phyloP scores from a whole-genome alignment of 2,113 vertebrate species.

The mouse (Mus musculus) region DNA sequence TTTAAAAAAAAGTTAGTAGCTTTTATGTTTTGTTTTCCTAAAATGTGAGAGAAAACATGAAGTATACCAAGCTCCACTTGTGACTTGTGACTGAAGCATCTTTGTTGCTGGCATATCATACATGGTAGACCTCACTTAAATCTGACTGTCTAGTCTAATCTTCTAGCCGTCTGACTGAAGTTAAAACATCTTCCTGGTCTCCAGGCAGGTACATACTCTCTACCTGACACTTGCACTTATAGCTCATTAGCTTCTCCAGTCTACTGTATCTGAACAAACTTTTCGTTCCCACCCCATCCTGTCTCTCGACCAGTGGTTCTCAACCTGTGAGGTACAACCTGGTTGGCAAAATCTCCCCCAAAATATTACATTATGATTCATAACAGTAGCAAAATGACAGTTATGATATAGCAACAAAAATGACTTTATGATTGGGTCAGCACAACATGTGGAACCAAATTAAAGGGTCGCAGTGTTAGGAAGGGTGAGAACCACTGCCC shows the following conservation, averaged over 20 bases:
- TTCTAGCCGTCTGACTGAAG: background rate
- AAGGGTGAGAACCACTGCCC: background rate
- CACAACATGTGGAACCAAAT: background rate
- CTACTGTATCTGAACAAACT: background rate
- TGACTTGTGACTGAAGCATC: background rate
- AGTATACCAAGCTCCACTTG: background rate
- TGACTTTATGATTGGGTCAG: background rate
- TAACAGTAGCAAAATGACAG: background rate
- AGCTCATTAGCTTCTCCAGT: background rate
- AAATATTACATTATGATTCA: background rate
- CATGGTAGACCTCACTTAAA: background rate
- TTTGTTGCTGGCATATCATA: background rate
- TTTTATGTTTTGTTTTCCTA: constrained; percentile 16
- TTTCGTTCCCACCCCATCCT: background rate
- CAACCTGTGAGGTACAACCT: background rate
- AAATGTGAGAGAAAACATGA: constrained; percentile 13
- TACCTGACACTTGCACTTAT: background rate
- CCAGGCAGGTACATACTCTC: background rate
- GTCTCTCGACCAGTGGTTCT: background rate
- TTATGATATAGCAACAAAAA: background rate
- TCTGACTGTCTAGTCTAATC: background rate
- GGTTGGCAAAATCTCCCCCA: background rate
- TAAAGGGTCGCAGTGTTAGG: too few relatives aligned
- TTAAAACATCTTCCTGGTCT: background rate
- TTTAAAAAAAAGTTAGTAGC: background rate